Percentiles rank a stretch among this genome's conserved stretches.
These are phyloP conservation scores for Alloplasta piceator DNA, from an alignment of 2,888 invertebrate species.

Conservation along the genomic window DNA sequence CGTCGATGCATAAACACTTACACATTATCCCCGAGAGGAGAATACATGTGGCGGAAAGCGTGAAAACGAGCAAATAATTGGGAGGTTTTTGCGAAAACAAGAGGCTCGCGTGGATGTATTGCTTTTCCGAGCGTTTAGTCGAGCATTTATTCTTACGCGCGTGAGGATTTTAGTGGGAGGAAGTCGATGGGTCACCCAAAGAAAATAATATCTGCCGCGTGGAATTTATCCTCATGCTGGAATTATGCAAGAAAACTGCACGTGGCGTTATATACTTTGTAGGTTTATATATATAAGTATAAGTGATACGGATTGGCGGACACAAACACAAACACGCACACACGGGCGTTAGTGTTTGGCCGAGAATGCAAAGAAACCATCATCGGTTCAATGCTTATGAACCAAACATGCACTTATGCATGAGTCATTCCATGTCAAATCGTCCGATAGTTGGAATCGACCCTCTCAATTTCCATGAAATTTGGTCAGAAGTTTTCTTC, in stretches of 20 bases:
- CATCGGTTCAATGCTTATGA: neutral
- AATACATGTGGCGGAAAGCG: neutral
- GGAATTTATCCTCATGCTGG: conserved; percentile 24
- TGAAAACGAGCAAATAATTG: conserved; percentile 32
- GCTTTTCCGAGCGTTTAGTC: no score
- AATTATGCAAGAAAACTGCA: conserved; percentile 61
- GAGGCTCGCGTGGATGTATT: conserved; percentile 30
- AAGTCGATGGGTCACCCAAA: conserved; percentile 5
- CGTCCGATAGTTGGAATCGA: no score
- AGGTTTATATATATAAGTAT: conserved; percentile 27
- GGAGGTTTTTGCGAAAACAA: conserved; percentile 3
- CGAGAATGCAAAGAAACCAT: conserved; percentile 41
- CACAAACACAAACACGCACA: neutral
- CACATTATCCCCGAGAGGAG: no score
- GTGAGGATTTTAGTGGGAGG: conserved; percentile 3
- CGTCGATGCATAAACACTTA: no score
- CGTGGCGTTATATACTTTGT: conserved; percentile 31
- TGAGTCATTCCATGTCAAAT: neutral
- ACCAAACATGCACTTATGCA: neutral
- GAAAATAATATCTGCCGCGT: neutral
- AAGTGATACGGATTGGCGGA: neutral
- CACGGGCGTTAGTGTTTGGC: conserved; percentile 33
- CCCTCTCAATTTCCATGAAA: no score
- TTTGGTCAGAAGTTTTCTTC: no score
- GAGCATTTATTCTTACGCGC: conserved; percentile 32